These are phyloP conservation scores for Tanytarsus gracilentus DNA, from an alignment of 2,888 invertebrate species.

Conservation along the genomic window DNA sequence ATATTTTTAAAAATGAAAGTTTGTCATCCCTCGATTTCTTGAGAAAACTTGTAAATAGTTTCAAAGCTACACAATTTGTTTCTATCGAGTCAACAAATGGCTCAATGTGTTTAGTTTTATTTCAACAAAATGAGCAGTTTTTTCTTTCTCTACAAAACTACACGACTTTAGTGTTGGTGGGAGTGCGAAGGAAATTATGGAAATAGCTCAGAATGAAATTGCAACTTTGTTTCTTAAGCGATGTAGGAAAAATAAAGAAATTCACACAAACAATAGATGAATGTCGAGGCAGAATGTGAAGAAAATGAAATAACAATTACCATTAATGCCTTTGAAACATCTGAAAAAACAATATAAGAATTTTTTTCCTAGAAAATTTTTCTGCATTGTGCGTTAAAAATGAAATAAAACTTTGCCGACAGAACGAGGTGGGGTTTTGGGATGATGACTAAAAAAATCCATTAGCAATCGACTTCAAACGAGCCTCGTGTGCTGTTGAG, in stretches of 20 bases:
- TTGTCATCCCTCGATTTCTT: no score
- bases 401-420: slow-evolving; percentile 14
- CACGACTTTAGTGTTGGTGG: no score
- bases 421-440: not conserved
- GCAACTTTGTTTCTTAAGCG: slow-evolving; percentile 14
- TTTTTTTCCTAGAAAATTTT: not conserved
- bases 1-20: no score
- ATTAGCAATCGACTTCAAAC: slow-evolving; percentile 23
- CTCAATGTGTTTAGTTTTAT: not conserved
- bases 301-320: slow-evolving; percentile 28
- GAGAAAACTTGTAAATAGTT: slow-evolving; percentile 27
- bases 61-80: not conserved
- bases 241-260: not conserved
- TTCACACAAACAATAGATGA: not conserved
- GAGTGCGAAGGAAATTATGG: slow-evolving; percentile 22
- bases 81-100: slow-evolving; percentile 16
- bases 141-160: no score
- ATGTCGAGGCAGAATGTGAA: not conserved
- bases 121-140: not conserved
- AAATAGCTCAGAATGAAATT: slow-evolving; percentile 24
- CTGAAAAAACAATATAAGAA: slow-evolving; percentile 25
- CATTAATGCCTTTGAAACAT: slow-evolving; percentile 25
- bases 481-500: slow-evolving; percentile 2
- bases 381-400: not conserved
- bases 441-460: slow-evolving; percentile 18